These are phyloP conservation scores for Napeogenes inachia DNA, from an alignment of 2,888 invertebrate genomes.

Conservation along the genomic window DNA sequence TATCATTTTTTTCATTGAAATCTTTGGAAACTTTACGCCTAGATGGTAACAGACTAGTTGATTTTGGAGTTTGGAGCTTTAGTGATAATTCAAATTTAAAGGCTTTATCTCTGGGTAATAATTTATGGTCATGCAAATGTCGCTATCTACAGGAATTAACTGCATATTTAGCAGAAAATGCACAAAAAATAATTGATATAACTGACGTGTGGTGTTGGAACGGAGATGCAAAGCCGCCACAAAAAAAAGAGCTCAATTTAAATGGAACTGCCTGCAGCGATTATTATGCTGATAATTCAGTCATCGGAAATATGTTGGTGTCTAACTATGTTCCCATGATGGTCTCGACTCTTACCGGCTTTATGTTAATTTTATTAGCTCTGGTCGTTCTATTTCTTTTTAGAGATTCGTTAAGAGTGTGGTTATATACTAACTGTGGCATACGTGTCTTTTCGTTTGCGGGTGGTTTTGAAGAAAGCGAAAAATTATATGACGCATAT, in stretches of 20 bases:
- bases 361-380: slow-evolving; percentile 85
- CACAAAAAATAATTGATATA: slow-evolving; percentile 86
- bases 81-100: slow-evolving; percentile 82
- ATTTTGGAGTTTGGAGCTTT: slow-evolving; percentile 88
- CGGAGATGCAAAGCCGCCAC: slow-evolving; percentile 83
- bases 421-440: slow-evolving; percentile 92
- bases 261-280: slow-evolving; percentile 92
- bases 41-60: slow-evolving; percentile 89
- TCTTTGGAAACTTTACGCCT: slow-evolving; percentile 88
- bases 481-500: slow-evolving; percentile 94
- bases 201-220: slow-evolving; percentile 90
- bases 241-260: slow-evolving; percentile 87
- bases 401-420: slow-evolving; percentile 89
- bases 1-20: slow-evolving; percentile 85
- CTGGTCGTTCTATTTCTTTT: slow-evolving; percentile 89
- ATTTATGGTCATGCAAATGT: slow-evolving; percentile 94
- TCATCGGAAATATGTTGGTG: slow-evolving; percentile 88
- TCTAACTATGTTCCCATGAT: slow-evolving; percentile 91
- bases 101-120: slow-evolving; percentile 87
- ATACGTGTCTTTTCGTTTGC: slow-evolving; percentile 86
- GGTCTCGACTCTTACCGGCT: slow-evolving; percentile 86
- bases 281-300: slow-evolving; percentile 89
- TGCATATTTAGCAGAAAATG: slow-evolving; percentile 88
- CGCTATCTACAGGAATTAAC: slow-evolving; percentile 91
- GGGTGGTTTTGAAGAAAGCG: slow-evolving; percentile 85